A percentile compares a stretch with the other conserved stretches of the same genome.
Evolutionary conservation across 2,113 vertebrate genomes (phyloP).

Genomic region (Passer montanus): DNA sequence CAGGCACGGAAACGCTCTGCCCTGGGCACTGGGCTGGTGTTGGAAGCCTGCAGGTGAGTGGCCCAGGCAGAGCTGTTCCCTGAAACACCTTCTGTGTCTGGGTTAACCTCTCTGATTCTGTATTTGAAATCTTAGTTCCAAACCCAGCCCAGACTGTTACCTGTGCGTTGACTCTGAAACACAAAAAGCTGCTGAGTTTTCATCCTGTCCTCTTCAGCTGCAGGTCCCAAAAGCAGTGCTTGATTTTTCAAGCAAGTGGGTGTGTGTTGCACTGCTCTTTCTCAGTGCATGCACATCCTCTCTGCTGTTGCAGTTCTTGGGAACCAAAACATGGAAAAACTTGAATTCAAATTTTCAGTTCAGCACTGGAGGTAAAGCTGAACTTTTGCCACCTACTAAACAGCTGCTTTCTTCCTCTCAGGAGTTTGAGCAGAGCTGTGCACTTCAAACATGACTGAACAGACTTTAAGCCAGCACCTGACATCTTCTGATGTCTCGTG

Average conservation of each 20-base stretch:
- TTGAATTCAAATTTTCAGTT: neutral
- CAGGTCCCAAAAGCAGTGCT: neutral
- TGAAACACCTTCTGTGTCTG: neutral
- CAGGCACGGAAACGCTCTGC: conserved; percentile 74
- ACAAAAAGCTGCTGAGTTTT: neutral
- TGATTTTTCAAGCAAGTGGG: neutral
- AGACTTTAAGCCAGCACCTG: neutral
- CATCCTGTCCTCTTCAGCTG: neutral
- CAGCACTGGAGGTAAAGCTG: neutral
- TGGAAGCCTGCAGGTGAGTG: conserved; percentile 86
- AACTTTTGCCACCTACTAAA: neutral
- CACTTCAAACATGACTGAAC: neutral
- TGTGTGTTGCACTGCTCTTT: neutral
- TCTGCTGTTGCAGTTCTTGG: neutral
- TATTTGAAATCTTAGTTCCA: neutral
- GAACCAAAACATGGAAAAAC: neutral
- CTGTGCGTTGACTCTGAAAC: neutral
- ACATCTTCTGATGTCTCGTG: neutral
- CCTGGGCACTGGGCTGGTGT: conserved; percentile 64
- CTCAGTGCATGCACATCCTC: neutral
- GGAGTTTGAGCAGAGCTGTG: neutral
- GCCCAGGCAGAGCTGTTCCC: neutral
- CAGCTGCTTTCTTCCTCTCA: neutral
- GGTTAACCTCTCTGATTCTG: neutral
- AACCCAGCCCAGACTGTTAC: neutral